Evolutionary conservation across 2,797 vertebrate genomes (phyloP).

Genomic region (Danio choprae): DNA sequence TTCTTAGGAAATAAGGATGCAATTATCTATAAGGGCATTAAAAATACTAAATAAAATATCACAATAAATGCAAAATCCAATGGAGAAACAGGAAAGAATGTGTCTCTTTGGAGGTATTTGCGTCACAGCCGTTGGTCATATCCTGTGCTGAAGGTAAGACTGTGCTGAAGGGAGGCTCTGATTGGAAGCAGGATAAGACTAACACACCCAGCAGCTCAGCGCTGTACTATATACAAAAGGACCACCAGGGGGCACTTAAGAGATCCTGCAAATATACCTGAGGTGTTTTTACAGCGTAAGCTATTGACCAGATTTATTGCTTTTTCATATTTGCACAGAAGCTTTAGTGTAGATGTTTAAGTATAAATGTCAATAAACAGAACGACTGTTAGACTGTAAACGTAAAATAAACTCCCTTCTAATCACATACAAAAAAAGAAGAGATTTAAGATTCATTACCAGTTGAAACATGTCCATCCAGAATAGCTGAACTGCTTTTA

Average conservation of each 20-base stretch:
- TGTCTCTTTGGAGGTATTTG: not conserved
- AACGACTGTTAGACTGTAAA: not conserved
- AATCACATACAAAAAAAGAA: slow-evolving; percentile 4
- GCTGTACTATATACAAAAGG: not conserved
- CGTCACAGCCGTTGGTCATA: slow-evolving; percentile 1
- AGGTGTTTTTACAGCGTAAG: not conserved
- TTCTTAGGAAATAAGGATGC: not conserved
- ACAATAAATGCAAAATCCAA: not conserved
- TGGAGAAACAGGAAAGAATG: not conserved
- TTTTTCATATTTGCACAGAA: not conserved
- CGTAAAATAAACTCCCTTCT: not conserved
- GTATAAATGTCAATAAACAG: not conserved
- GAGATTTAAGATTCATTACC: not conserved
- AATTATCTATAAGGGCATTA: not conserved
- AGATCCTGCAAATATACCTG: slow-evolving; percentile 5
- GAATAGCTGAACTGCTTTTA: not conserved
- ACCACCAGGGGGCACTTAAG: slow-evolving; percentile 57
- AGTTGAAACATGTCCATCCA: slow-evolving; percentile 22
- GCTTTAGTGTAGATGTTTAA: not conserved
- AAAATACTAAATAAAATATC: not conserved
- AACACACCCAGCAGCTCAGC: slow-evolving; percentile 7
- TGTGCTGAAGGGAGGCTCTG: slow-evolving; percentile 28
- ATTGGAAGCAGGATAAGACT: not conserved
- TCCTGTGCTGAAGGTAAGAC: slow-evolving; percentile 18
- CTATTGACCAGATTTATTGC: not conserved